phyloP scores from a whole-genome alignment of 1,140 invertebrate genomes.

The Ceratoteleas bidentatus region DNA sequence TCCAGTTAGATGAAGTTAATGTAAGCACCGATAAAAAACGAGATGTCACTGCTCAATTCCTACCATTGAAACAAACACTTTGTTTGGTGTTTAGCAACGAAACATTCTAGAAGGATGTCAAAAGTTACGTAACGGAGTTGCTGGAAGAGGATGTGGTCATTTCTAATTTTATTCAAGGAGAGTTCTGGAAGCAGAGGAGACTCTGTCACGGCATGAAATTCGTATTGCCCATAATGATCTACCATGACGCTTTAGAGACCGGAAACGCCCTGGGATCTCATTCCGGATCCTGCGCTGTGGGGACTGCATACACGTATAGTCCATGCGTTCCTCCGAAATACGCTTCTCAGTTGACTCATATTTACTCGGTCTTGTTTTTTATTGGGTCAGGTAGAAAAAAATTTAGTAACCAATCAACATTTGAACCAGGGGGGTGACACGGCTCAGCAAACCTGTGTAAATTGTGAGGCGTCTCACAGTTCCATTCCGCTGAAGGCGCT shows the following conservation, averaged over 20 bases:
- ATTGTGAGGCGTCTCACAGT: too few species aligned
- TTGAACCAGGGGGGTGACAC: too few species aligned
- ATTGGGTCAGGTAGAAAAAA: background rate
- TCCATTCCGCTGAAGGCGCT: too few species aligned
- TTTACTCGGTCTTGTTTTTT: background rate
- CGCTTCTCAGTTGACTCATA: background rate
- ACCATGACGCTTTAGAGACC: background rate
- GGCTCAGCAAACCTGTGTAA: too few species aligned
- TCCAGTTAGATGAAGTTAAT: too few species aligned
- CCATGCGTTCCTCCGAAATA: background rate
- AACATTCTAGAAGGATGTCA: background rate
- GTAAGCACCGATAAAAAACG: too few species aligned
- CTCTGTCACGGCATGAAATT: background rate
- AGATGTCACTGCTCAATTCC: background rate
- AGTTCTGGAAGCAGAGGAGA: background rate
- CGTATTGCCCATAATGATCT: background rate
- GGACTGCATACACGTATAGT: background rate
- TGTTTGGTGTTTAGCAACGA: background rate
- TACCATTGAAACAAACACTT: constrained; percentile 1
- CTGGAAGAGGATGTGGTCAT: background rate
- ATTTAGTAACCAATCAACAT: background rate
- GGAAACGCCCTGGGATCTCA: background rate
- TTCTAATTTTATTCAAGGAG: background rate
- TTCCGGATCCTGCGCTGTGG: background rate
- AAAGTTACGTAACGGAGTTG: background rate